Evolutionary conservation across 2,797 vertebrate genomes (phyloP).

Genomic region (Coranthus polyacanthus): DNA sequence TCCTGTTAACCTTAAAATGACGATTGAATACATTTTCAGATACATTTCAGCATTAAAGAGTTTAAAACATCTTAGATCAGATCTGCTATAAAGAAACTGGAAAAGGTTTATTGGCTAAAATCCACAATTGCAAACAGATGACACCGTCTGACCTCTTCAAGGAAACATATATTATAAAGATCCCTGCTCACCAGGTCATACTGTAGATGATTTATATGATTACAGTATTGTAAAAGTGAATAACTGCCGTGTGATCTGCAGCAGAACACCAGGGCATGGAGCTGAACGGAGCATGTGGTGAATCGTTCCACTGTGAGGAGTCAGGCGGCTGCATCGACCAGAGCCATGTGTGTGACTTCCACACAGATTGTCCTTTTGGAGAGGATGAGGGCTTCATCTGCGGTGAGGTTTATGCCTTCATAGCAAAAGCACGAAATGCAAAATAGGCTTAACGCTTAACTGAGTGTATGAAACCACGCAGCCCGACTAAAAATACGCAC

Average conservation of each 20-base stretch:
- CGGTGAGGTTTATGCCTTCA: constrained; percentile 80
- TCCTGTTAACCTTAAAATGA: no score
- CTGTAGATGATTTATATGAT: background rate
- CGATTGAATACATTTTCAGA: no score
- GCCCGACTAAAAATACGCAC: background rate
- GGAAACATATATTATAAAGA: no score
- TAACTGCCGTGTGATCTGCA: constrained; percentile 24
- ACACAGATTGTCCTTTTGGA: constrained; percentile 85
- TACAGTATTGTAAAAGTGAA: background rate
- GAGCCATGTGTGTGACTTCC: constrained; percentile 88
- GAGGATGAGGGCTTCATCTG: constrained; percentile 86
- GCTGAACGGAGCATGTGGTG: constrained; percentile 64
- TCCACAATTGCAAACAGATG: no score
- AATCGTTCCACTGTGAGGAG: constrained; percentile 83
- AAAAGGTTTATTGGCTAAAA: no score
- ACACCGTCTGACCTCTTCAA: no score
- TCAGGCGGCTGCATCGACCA: constrained; percentile 84
- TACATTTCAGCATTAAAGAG: no score
- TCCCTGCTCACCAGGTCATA: no score
- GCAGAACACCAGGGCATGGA: constrained; percentile 62
- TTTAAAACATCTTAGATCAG: no score
- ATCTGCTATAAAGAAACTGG: background rate
- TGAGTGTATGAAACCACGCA: no score
- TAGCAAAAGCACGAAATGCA: background rate
- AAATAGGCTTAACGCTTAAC: background rate